Base-by-base conservation (phyloP, 1,140 invertebrate species). In the Neodiprion virginianus region DNA sequence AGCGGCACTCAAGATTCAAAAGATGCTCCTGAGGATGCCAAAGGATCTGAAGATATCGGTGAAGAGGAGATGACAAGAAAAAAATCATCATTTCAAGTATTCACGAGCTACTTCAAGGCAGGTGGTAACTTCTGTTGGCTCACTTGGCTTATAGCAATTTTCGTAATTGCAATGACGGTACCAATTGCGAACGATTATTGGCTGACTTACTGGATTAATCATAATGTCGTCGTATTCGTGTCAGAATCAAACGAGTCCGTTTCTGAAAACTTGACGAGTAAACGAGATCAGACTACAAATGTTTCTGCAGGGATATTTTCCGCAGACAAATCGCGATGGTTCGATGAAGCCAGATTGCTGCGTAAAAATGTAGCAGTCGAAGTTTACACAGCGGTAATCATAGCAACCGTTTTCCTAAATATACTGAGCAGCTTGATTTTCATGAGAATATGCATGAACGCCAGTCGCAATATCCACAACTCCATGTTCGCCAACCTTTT, bases 381-480 rank as follows among this genome's bases (percentile, higher is more conserved):
- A 11, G n/a, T 61, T 12, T 61, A 12, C 53, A 61, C 11, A 11
- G 53, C 1, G 11, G 1, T 61, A 8, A 61, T n/a, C 11, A 61
- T 61, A 61, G 53, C 11, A 1, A 61, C 53, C 11, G 7, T 90
- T 48, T 69, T 88, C 7, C 79, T 88, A 49, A 79, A 84, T 0
- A 82, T 88, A 10, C 47, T 86, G 1, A 79, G 88, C 71, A 88
- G 88, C 47, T 69, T 80, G 11, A 74, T 79, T 1, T 94, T 93
- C 79, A 93, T 93, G 73, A 76, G 85, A n/a, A 83, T 91, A 75
- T 90, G 91, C 3, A 91, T 93, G 85, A 89, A 88, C 61, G 89
- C 93, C 7, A 93, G 93, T 0, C 84, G 89, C 70, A 90, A 86
- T 78, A 85, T 95, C 28, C 94, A 95, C 81, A 90, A 93, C 77